These are phyloP conservation scores for Himantopus leucocephalus DNA, from an alignment of 2,113 vertebrate genomes.

Conservation along the genomic window DNA sequence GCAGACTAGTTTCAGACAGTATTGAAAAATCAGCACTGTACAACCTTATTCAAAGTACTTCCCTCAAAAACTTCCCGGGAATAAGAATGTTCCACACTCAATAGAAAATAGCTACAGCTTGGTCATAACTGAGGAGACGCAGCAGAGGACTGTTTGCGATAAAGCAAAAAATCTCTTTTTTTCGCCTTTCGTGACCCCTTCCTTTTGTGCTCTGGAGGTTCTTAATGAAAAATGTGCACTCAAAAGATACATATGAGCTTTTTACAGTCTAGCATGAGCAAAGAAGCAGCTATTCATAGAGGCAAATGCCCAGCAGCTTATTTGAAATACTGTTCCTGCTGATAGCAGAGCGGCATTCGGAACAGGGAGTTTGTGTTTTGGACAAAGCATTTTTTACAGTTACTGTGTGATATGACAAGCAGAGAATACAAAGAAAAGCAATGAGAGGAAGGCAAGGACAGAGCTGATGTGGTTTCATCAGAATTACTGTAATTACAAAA, in stretches of 20 bases:
- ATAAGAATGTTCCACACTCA: not conserved
- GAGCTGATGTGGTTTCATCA: slow-evolving; percentile 7
- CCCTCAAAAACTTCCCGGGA: not conserved
- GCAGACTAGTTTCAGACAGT: not conserved
- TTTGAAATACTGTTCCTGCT: slow-evolving; percentile 36
- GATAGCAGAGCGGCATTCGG: not conserved
- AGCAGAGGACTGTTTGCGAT: not conserved
- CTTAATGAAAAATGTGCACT: slow-evolving; percentile 44
- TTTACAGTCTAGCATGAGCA: slow-evolving; percentile 16
- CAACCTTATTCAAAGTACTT: slow-evolving; percentile 5
- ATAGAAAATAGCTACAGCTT: slow-evolving; percentile 31
- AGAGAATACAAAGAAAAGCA: slow-evolving; percentile 17
- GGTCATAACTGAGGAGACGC: not conserved
- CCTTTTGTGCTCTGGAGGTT: not conserved
- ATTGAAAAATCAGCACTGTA: not conserved
- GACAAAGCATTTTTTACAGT: slow-evolving; percentile 40
- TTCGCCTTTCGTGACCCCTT: not conserved
- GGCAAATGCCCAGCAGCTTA: slow-evolving; percentile 36
- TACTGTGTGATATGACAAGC: slow-evolving; percentile 10
- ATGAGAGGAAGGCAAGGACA: slow-evolving; percentile 16
- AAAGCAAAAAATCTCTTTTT: slow-evolving; percentile 15
- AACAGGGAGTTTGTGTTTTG: slow-evolving; percentile 49
- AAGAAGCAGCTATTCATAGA: slow-evolving; percentile 41
- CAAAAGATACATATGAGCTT: slow-evolving; percentile 14
- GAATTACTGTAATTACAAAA: slow-evolving; percentile 57